Percentiles rank a stretch among this genome's conserved stretches.
These are phyloP conservation scores for Mohoua ochrocephala DNA, from an alignment of 2,113 vertebrate genomes.

Conservation along the genomic window DNA sequence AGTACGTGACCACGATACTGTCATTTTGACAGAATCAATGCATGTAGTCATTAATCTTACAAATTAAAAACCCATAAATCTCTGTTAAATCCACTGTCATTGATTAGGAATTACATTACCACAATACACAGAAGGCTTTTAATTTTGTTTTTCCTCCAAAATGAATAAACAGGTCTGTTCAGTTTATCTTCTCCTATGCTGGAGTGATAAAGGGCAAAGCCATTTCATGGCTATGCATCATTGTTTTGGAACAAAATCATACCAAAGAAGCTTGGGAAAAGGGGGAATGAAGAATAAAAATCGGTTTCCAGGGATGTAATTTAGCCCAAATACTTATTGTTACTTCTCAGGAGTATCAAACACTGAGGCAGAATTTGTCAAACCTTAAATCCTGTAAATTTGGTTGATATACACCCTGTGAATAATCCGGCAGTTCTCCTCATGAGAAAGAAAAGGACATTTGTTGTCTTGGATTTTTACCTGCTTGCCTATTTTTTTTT, in stretches of 20 bases:
- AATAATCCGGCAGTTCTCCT: background rate
- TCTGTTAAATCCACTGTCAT: constrained; percentile 46
- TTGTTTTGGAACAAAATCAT: constrained; percentile 6
- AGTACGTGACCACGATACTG: constrained; percentile 73
- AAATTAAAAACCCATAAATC: constrained; percentile 64
- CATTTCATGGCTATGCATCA: constrained; percentile 51
- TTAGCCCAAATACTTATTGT: background rate
- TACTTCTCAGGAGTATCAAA: background rate
- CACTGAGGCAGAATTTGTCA: background rate
- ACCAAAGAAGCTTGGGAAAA: background rate
- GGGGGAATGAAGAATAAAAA: background rate
- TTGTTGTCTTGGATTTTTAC: background rate
- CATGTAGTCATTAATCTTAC: constrained; percentile 46
- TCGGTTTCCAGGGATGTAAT: background rate
- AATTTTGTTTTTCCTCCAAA: constrained; percentile 52
- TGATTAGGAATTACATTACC: constrained; percentile 59
- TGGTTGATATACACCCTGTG: background rate
- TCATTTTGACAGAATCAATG: constrained; percentile 42
- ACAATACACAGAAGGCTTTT: constrained; percentile 61
- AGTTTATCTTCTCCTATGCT: constrained; percentile 10
- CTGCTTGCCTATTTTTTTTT: background rate
- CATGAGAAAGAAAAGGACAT: background rate
- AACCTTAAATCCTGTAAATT: background rate
- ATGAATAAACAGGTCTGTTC: constrained; percentile 31
- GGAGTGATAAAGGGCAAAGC: constrained; percentile 34